Evolutionary conservation across 2,113 vertebrate species (phyloP).

Genomic region (Ploceus nigricollis): DNA sequence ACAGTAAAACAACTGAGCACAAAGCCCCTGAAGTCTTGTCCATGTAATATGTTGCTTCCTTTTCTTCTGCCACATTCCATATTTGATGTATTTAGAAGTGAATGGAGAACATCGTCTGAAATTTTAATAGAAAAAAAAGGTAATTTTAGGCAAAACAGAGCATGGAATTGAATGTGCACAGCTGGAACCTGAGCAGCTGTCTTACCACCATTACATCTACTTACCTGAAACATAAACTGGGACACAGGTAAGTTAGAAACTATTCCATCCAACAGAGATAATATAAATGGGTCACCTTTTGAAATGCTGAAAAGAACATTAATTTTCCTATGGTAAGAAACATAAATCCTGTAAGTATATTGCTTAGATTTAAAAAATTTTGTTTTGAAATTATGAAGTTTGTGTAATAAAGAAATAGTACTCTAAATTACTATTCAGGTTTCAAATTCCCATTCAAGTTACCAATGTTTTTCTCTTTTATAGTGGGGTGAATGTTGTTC

Average conservation of each 20-base stretch:
- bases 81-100: background rate
- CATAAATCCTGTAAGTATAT: background rate
- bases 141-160: background rate
- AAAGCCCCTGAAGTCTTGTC: background rate
- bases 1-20: background rate
- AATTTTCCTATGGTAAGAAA: background rate
- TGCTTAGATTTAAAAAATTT: background rate
- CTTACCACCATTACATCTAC: background rate
- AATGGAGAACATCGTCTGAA: background rate
- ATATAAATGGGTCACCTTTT: background rate
- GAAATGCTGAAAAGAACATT: background rate
- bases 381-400: background rate
- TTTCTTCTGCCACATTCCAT: background rate
- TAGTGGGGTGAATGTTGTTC: constrained; percentile 90
- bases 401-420: background rate
- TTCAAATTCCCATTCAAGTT: background rate
- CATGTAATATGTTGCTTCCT: background rate
- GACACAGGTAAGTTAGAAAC: background rate
- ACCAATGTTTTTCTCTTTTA: constrained; percentile 36
- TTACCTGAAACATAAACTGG: background rate
- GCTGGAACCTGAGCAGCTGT: background rate
- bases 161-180: background rate
- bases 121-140: background rate
- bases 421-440: background rate
- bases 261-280: background rate